phyloP scores from a whole-genome alignment of 2,888 invertebrate genomes.

The Melitaea athalia region DNA sequence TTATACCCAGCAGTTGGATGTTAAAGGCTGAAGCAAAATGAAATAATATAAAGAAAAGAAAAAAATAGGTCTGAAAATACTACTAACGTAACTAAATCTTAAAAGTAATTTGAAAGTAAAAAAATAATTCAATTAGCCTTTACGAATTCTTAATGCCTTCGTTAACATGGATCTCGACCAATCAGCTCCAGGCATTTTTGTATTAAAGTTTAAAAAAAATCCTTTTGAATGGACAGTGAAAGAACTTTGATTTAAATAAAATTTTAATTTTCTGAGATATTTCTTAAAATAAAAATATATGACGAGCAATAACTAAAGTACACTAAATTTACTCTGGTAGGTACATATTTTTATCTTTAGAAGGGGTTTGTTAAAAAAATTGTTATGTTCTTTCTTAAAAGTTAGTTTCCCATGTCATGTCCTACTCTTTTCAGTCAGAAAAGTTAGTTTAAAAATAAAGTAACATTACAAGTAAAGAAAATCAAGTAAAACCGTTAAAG shows the following conservation, averaged over 20 bases:
- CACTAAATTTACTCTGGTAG: too few species aligned
- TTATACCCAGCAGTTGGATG: too few species aligned
- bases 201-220: background rate
- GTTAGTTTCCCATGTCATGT: too few species aligned
- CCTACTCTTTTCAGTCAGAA: too few species aligned
- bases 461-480: too few species aligned
- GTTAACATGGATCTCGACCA: background rate
- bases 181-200: background rate
- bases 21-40: too few species aligned
- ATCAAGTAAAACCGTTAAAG: too few species aligned
- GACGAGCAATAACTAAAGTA: too few species aligned
- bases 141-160: background rate
- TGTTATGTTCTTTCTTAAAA: too few species aligned
- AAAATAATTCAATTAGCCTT: conserved; percentile 1
- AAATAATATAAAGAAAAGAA: background rate
- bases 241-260: background rate
- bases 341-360: too few species aligned
- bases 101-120: background rate
- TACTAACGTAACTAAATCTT: background rate
- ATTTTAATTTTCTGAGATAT: background rate
- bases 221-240: background rate
- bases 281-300: background rate
- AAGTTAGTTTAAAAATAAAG: too few species aligned
- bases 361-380: too few species aligned
- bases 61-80: background rate